Base-by-base conservation (phyloP, 2,888 invertebrate genomes). In the Hipparchia sbordonii region DNA sequence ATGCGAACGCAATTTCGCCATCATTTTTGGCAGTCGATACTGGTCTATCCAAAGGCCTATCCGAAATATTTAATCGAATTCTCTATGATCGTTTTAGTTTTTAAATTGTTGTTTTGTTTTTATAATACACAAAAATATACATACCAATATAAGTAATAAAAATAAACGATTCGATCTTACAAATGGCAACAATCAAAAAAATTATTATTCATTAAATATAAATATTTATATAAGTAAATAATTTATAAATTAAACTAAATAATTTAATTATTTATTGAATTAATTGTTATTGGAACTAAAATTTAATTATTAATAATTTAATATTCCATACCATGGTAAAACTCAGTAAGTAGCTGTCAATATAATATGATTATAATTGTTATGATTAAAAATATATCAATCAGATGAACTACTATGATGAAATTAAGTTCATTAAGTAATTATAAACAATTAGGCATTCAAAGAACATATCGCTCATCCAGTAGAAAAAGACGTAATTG, bases 1-100 rank as follows among this genome's bases (percentile, higher is more conserved):
- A 84, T 82, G 81, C 82, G 82, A 83, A 84, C 81, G 85, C 74
- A 71, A 70, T 70, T 74, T 70, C 72, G 74, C 71, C 66, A 72
- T 63, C 46, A 62, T 74, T 74, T 76, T 76, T 76, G 76, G 76
- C 74, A 76, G 74, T 74, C 72, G 72, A 74, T 71, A 70, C 62
- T 71, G 74, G 68, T 74, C 69, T 56, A 12, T 69, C 39, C 52
- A 52, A 71, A 56, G 65, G 70, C 69, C 71, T 70, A 72, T 72
- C 57, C 72, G 67, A 74, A 71, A 56, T 71, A 33, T 45, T 56
- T 45, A 46, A 62, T 63, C 63, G 69, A 39, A 54, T 45, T 67
- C 48, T 56, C 33, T n/a, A 13, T 23, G 13, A 48, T n/a, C 10
- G 8, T 51, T 51, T 23, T 13, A 8, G 6, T 9, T 39, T 39